A percentile compares a stretch with the other conserved stretches of the same genome.
Conservation (phyloP, 1,140 invertebrate genomes). For the Cotesia chilonis region DNA sequence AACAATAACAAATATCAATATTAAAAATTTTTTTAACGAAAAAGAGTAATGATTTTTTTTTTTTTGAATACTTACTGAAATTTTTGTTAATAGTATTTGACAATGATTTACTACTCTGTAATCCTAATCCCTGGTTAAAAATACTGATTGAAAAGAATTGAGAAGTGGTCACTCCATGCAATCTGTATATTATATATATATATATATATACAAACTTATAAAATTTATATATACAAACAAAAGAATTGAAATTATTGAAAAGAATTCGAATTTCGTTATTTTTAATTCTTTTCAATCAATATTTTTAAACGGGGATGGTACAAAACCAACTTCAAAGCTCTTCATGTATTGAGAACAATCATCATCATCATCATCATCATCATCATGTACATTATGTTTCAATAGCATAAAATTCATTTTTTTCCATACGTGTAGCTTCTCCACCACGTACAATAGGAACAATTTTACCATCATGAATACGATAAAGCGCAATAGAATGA, state of each 20-base stretch:
- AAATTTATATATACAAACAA: too few species aligned
- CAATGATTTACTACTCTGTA: slow-evolving; percentile 91
- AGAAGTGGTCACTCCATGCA: too few species aligned
- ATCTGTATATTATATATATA: too few species aligned
- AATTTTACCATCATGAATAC: slow-evolving; percentile 98
- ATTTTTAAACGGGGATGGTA: slow-evolving; percentile 66
- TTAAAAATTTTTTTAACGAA: slow-evolving; percentile 11
- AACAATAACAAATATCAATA: slow-evolving; percentile 37
- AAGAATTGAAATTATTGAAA: too few species aligned
- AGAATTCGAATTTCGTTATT: too few species aligned
- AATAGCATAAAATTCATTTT: slow-evolving; percentile 99
- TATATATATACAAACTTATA: too few species aligned
- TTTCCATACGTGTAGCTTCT: slow-evolving; percentile 97
- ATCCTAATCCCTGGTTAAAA: slow-evolving; percentile 67
- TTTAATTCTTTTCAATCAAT: too few species aligned
- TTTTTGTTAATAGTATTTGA: slow-evolving; percentile 97
- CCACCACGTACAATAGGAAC: slow-evolving; percentile 99
- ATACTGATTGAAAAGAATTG: too few species aligned
- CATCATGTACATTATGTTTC: slow-evolving; percentile 77
- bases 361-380: slow-evolving; percentile 99
- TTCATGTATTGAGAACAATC: slow-evolving; percentile 99
- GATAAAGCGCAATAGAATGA: slow-evolving; percentile 96
- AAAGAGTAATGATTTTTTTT: not conserved
- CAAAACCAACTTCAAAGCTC: slow-evolving; percentile 94
- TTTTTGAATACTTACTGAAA: slow-evolving; percentile 71